Percentiles rank a stretch among this genome's conserved stretches.
These are phyloP conservation scores for Saturnia japonica DNA, from an alignment of 2,888 invertebrate species.

Conservation along the genomic window DNA sequence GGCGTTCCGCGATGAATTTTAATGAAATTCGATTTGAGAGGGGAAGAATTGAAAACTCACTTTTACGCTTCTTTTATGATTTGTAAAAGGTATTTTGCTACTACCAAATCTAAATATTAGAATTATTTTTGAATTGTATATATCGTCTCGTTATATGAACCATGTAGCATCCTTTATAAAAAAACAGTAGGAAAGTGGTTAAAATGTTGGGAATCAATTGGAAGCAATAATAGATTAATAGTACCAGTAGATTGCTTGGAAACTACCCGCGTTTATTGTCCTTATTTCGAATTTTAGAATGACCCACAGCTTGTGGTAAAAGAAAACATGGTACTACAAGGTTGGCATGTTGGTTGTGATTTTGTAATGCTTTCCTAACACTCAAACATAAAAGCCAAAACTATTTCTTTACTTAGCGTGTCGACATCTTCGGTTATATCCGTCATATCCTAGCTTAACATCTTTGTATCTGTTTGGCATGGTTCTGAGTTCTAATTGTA, in stretches of 20 bases:
- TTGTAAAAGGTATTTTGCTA: background rate
- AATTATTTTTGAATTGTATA: background rate
- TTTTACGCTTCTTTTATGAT: conserved; percentile 9
- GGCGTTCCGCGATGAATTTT: conserved; percentile 53
- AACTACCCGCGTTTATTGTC: too few species aligned
- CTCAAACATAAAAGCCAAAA: background rate
- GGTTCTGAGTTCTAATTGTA: too few species aligned
- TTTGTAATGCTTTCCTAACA: background rate
- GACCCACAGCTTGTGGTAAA: too few species aligned
- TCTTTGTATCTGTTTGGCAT: background rate
- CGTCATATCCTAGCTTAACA: background rate
- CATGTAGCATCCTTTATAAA: background rate
- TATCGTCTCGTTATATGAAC: background rate
- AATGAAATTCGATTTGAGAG: conserved; percentile 48
- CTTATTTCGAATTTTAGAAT: too few species aligned
- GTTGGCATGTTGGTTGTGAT: background rate
- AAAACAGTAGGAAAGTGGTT: background rate
- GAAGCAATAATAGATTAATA: too few species aligned
- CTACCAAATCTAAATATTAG: background rate
- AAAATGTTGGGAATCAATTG: too few species aligned
- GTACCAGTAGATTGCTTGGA: too few species aligned
- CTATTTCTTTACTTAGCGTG: background rate
- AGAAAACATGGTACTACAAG: too few species aligned
- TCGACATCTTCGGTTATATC: background rate
- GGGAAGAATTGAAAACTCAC: conserved; percentile 43